Conservation (phyloP, 2,113 vertebrate species). For the Ailuropoda melanoleuca region DNA sequence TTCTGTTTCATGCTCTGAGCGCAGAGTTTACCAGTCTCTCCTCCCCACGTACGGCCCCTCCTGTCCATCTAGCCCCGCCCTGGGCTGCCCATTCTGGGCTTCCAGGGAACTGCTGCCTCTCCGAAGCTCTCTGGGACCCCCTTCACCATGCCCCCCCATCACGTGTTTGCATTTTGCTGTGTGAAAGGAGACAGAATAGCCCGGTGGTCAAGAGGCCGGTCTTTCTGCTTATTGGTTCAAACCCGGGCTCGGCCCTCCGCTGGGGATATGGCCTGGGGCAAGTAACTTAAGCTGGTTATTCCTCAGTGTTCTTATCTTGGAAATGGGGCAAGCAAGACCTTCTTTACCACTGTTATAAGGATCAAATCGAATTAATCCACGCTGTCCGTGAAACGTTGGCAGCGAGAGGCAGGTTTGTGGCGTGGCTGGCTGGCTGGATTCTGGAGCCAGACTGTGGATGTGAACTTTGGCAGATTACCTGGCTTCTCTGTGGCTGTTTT, state of each 20-base stretch:
- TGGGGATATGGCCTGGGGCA: background rate
- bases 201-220: background rate
- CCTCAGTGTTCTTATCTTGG: background rate
- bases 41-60: rapidly evolving
- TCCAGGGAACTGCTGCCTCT: rapidly evolving
- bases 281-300: background rate
- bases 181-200: background rate
- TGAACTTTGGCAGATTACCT: background rate
- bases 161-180: background rate
- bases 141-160: too few relatives aligned
- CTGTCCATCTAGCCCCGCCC: background rate
- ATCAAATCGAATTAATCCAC: background rate
- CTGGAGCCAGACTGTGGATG: background rate
- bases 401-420: background rate
- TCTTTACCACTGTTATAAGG: background rate
- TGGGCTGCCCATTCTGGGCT: too few relatives aligned
- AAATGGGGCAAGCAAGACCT: background rate
- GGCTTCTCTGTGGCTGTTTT: background rate
- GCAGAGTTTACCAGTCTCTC: background rate
- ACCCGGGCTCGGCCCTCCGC: background rate
- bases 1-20: background rate
- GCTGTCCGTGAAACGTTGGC: background rate
- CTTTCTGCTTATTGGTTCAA: background rate
- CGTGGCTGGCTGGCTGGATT: background rate
- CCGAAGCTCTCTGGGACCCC: too few relatives aligned